These are phyloP conservation scores for Andrena bicolor DNA, from an alignment of 2,888 invertebrate genomes.

Conservation along the genomic window DNA sequence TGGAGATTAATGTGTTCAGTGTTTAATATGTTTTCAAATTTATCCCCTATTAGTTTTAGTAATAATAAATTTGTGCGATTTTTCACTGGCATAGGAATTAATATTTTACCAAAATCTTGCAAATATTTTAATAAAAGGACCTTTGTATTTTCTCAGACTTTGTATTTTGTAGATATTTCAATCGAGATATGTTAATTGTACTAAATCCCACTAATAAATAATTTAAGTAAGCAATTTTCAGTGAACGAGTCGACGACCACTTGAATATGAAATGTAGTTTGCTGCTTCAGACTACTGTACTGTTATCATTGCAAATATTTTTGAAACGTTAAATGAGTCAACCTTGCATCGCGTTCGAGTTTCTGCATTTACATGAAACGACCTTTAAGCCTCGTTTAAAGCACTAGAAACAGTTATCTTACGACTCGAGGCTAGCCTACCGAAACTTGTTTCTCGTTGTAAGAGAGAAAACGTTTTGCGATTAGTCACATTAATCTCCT, in stretches of 20 bases:
- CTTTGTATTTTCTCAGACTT: too few relatives aligned
- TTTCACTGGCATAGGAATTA: too few relatives aligned
- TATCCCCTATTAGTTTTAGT: too few relatives aligned
- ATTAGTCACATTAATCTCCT: background rate
- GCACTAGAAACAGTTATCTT: conserved; percentile 16
- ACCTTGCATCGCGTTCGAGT: conserved; percentile 10
- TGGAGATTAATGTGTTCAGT: too few relatives aligned
- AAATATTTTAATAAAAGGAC: too few relatives aligned
- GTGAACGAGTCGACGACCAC: background rate
- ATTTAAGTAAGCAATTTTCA: background rate
- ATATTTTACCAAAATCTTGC: too few relatives aligned
- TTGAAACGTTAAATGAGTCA: conserved; percentile 17
- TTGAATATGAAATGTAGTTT: background rate
- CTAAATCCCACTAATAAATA: too few relatives aligned
- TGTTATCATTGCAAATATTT: conserved; percentile 26
- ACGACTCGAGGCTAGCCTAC: background rate
- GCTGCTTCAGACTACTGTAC: background rate
- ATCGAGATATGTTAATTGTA: too few relatives aligned
- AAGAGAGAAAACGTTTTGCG: background rate
- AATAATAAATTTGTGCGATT: too few relatives aligned
- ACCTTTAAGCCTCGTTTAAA: background rate
- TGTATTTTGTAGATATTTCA: too few relatives aligned
- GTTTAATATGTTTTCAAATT: too few relatives aligned
- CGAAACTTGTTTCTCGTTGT: conserved; percentile 14
- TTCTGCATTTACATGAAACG: conserved; percentile 19